Percentiles rank a stretch among this genome's conserved stretches.
Conservation (phyloP, 1,140 invertebrate genomes). For the Pissodes strobi region DNA sequence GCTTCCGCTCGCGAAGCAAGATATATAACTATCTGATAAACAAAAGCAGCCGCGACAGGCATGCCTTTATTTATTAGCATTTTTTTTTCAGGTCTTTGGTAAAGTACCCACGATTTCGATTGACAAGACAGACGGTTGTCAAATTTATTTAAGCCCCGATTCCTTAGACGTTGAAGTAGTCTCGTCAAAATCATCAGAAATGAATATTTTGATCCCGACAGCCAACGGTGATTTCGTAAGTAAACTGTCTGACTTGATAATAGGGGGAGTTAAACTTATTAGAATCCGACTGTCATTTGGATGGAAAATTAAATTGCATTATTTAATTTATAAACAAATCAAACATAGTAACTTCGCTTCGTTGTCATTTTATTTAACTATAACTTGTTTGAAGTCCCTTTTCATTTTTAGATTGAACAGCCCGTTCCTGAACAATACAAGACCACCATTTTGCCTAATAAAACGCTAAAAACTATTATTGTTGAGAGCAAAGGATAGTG, state of each 20-base stretch:
- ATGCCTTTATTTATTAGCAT: too few relatives aligned
- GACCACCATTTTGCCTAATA: slow-evolving; percentile 73
- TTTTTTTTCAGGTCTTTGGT: slow-evolving; percentile 39
- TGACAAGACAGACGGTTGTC: slow-evolving; percentile 98
- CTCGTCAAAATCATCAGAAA: slow-evolving; percentile 95
- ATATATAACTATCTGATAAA: too few relatives aligned
- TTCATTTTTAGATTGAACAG: slow-evolving; percentile 66
- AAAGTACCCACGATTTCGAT: slow-evolving; percentile 94
- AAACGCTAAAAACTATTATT: slow-evolving; percentile 71
- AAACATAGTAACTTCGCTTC: background rate
- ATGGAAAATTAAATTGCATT: too few relatives aligned
- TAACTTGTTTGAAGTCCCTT: background rate
- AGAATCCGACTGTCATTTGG: too few relatives aligned
- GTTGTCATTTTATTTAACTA: background rate
- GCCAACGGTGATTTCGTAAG: slow-evolving; percentile 82
- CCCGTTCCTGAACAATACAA: slow-evolving; percentile 97
- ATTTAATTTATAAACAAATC: too few relatives aligned
- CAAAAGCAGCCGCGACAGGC: too few relatives aligned
- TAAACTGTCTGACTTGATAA: too few relatives aligned
- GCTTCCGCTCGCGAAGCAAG: too few relatives aligned
- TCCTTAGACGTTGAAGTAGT: slow-evolving; percentile 91
- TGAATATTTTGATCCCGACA: slow-evolving; percentile 94
- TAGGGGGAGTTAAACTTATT: too few relatives aligned
- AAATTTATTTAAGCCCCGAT: slow-evolving; percentile 91
- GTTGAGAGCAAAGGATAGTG: slow-evolving; percentile 71